Conservation (phyloP, 1,140 invertebrate genomes). For the Aphis gossypii region DNA sequence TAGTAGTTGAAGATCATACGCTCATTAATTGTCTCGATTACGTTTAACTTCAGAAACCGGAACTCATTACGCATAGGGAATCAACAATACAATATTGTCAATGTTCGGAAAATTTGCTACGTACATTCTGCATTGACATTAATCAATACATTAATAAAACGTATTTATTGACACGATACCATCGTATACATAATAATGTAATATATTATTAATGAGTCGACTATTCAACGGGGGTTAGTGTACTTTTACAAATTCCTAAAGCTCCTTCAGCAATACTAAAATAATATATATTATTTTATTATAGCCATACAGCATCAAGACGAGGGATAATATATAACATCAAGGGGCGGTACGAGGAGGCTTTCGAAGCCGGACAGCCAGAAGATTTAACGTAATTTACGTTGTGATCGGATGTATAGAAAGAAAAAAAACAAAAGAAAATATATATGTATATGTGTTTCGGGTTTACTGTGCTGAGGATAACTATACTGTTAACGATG, state of each 20-base stretch:
- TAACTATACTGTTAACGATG: background rate
- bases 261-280: background rate
- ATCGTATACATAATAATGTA: background rate
- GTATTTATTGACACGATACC: background rate
- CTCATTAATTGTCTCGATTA: background rate
- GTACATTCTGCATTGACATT: background rate
- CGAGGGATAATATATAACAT: conserved; percentile 35
- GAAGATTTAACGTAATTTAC: conserved; percentile 43
- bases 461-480: background rate
- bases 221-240: background rate
- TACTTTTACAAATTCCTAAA: background rate
- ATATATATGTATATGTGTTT: background rate
- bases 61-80: background rate
- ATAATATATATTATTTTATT: conserved; percentile 17
- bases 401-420: conserved; percentile 20
- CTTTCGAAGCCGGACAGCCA: background rate
- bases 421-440: conserved; percentile 22
- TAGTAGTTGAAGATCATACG: background rate
- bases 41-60: background rate
- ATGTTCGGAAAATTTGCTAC: background rate
- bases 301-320: background rate
- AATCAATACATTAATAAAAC: background rate
- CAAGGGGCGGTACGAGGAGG: background rate
- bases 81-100: background rate
- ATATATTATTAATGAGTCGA: background rate